These are phyloP conservation scores for Drosophila persimilis DNA, from an alignment of 1,140 invertebrate genomes.

Conservation along the genomic window DNA sequence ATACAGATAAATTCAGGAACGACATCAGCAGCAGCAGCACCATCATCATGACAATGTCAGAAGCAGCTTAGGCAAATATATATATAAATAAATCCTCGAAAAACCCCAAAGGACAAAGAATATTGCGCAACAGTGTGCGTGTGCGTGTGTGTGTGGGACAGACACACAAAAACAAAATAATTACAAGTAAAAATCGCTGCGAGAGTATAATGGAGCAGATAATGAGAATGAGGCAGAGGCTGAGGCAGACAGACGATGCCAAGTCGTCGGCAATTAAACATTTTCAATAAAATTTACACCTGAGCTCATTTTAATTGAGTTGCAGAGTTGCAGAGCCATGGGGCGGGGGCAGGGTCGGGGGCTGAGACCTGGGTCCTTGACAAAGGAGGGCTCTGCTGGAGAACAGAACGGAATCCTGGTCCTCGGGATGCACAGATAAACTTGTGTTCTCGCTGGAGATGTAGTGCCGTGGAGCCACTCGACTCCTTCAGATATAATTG, in stretches of 20 bases:
- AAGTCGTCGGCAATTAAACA: conserved; percentile 71
- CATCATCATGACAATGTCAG: conserved; percentile 67
- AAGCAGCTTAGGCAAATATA: conserved; percentile 76
- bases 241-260: conserved; percentile 54
- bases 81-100: conserved; percentile 35
- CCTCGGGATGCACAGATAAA: conserved; percentile 49
- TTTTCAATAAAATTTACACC: conserved; percentile 82
- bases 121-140: conserved; percentile 60
- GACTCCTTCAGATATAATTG: conserved; percentile 72
- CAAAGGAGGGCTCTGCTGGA: conserved; percentile 9
- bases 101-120: conserved; percentile 58
- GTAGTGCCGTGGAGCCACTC: conserved; percentile 23
- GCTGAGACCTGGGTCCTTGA: conserved; percentile 61
- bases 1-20: conserved; percentile 19
- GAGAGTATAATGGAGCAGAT: conserved; percentile 68
- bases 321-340: conserved; percentile 36
- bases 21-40: conserved; percentile 35
- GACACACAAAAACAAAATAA: conserved; percentile 78
- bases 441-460: conserved; percentile 44
- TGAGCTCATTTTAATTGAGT: conserved; percentile 82
- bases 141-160: conserved; percentile 46
- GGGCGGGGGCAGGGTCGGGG: neutral
- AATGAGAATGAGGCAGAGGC: conserved; percentile 58
- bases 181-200: conserved; percentile 78
- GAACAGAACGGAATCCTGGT: too few relatives aligned